These are phyloP conservation scores for Chaetoderma sp. DNA, from an alignment of 2,888 invertebrate species.

Conservation along the genomic window DNA sequence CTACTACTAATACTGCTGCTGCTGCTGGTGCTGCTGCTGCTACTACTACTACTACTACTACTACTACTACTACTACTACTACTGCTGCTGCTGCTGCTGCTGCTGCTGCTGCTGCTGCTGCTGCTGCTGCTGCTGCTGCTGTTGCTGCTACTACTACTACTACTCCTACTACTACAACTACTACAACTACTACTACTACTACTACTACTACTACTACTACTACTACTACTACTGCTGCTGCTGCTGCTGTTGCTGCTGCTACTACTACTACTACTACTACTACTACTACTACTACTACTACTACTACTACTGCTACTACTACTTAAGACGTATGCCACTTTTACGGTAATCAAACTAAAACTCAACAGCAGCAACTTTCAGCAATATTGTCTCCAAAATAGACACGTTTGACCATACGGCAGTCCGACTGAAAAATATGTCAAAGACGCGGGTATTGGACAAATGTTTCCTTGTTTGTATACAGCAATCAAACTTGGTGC, in stretches of 20 bases:
- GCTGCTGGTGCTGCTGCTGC: not conserved
- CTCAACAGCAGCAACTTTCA: no score
- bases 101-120: slow-evolving; percentile 9
- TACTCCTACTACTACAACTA: no score
- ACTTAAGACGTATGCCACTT: not conserved
- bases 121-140: slow-evolving; percentile 11
- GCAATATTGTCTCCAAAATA: no score
- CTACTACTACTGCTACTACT: slow-evolving; percentile 16
- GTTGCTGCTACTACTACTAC: no score
- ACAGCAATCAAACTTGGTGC: no score
- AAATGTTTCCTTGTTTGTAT: no score
- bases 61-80: slow-evolving; percentile 16
- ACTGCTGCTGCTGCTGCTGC: slow-evolving; percentile 11
- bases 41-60: slow-evolving; percentile 17
- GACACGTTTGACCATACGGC: no score
- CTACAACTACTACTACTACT: slow-evolving; percentile 16
- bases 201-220: slow-evolving; percentile 13
- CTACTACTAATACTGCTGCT: no score
- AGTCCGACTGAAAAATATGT: no score
- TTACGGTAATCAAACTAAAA: not conserved
- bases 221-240: slow-evolving; percentile 14
- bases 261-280: slow-evolving; percentile 16
- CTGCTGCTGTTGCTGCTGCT: slow-evolving; percentile 5
- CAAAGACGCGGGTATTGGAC: no score
- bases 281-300: slow-evolving; percentile 17